These are phyloP conservation scores for Chrysolina oricalcia DNA, from an alignment of 2,888 invertebrate species.

Conservation along the genomic window DNA sequence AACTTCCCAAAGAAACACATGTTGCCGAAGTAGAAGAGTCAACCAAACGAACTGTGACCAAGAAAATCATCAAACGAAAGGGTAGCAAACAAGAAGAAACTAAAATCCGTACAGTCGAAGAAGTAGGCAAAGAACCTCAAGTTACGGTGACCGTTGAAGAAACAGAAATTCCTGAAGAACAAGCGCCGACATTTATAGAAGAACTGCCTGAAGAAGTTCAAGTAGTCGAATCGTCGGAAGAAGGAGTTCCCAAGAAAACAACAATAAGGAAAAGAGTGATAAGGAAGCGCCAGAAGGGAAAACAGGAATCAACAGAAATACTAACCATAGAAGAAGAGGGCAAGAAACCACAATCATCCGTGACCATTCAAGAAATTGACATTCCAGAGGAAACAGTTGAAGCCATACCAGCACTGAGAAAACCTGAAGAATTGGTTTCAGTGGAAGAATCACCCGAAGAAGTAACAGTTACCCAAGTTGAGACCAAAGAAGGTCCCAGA, in stretches of 20 bases:
- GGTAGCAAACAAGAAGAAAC: slow-evolving; percentile 63
- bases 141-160: slow-evolving; percentile 62
- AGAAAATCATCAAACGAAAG: slow-evolving; percentile 62
- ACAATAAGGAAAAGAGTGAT: slow-evolving; percentile 67
- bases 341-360: slow-evolving; percentile 59
- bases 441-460: slow-evolving; percentile 66
- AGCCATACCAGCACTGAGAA: slow-evolving; percentile 53
- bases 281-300: slow-evolving; percentile 68
- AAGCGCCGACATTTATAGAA: slow-evolving; percentile 56
- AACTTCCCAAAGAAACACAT: slow-evolving; percentile 63
- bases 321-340: slow-evolving; percentile 64
- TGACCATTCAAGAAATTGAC: slow-evolving; percentile 61
- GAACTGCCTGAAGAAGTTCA: slow-evolving; percentile 61
- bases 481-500: slow-evolving; percentile 52
- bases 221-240: slow-evolving; percentile 61
- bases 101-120: slow-evolving; percentile 66
- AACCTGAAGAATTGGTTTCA: slow-evolving; percentile 48
- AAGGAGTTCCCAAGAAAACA: slow-evolving; percentile 60
- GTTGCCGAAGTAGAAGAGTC: slow-evolving; percentile 59
- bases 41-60: slow-evolving; percentile 64
- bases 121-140: slow-evolving; percentile 63
- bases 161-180: slow-evolving; percentile 54
- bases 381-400: slow-evolving; percentile 58
- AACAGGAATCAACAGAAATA: slow-evolving; percentile 65
- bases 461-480: slow-evolving; percentile 48